phyloP scores from a whole-genome alignment of 2,113 vertebrate genomes.

The Podiceps cristatus region DNA sequence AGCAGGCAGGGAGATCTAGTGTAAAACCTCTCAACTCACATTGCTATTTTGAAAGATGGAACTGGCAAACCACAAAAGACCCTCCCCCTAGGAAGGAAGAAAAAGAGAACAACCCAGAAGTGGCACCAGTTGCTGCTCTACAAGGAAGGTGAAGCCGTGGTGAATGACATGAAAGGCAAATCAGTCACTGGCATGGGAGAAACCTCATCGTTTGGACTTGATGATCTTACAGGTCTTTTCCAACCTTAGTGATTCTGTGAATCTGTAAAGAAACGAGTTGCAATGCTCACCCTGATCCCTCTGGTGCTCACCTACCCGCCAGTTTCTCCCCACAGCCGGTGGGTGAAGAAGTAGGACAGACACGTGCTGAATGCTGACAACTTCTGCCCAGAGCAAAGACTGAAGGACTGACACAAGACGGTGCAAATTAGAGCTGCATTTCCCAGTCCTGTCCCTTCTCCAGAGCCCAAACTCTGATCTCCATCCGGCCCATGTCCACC shows the following conservation, averaged over 20 bases:
- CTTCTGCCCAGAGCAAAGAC: background rate
- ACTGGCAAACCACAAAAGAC: background rate
- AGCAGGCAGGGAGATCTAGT: background rate
- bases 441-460: background rate
- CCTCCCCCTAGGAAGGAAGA: background rate
- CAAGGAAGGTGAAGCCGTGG: background rate
- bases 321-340: background rate
- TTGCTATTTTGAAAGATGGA: background rate
- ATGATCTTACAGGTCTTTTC: too few species aligned
- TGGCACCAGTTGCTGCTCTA: background rate
- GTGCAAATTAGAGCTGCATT: background rate
- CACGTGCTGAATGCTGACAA: background rate
- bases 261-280: background rate
- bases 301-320: background rate
- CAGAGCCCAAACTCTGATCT: background rate
- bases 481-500: background rate
- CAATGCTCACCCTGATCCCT: background rate
- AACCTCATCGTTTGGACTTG: background rate
- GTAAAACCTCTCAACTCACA: fast-evolving
- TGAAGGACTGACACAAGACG: background rate
- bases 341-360: background rate
- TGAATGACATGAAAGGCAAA: background rate
- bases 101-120: background rate
- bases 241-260: too few species aligned
- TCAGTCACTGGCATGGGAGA: background rate